Base-by-base conservation (phyloP, 1,140 invertebrate genomes). In the Sinella curviseta region DNA sequence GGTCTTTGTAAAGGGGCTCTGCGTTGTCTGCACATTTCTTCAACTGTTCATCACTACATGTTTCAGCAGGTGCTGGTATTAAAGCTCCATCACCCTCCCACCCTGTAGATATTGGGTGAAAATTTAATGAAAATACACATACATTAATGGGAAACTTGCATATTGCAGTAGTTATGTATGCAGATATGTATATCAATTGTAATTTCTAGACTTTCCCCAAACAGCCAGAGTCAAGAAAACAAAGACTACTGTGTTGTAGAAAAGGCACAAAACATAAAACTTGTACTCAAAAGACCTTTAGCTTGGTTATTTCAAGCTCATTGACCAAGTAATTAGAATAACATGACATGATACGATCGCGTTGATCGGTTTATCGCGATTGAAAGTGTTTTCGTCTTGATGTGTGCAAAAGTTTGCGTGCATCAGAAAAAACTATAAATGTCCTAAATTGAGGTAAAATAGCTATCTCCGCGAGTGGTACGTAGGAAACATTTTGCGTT, bases 21-120 rank as follows among this genome's bases (percentile, higher is more conserved):
- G 82, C 82, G 34, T 76, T 79, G 14, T 39, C 75, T 2, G 79
- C 79, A 74, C 82, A 83, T 75, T 81, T 36, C 65, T 79, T 26
- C 54, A 84, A 57, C 30, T 80, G 55, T 8, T 79, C 31, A 17
- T 78, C 76, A 60, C 48, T 70, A 65, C 79, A 77, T 12, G 48
- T n/a, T 8, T 70, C 65, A 8, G n/a, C n/a, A 39, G 76, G 74
- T 14, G 4, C 76, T 77, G 39, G 48, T 20, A 55, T 26, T 30
- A 54, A 24, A 34, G 74, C 74, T 12, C 34, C 74, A 48, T 48
- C 35, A 26, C 33, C 30, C 26, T 75, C 33, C 74, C 35, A 48
- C 16, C 34, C 65, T 70, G 65, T 33, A 31, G 31, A 70, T 24
- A 60, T 17, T 14, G 17, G 17, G 39, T 17, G 39, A 48, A 8